A percentile compares a stretch with the other conserved stretches of the same genome.
These are phyloP conservation scores for Montifringilla adamsi DNA, from an alignment of 2,113 vertebrate genomes.

Conservation along the genomic window DNA sequence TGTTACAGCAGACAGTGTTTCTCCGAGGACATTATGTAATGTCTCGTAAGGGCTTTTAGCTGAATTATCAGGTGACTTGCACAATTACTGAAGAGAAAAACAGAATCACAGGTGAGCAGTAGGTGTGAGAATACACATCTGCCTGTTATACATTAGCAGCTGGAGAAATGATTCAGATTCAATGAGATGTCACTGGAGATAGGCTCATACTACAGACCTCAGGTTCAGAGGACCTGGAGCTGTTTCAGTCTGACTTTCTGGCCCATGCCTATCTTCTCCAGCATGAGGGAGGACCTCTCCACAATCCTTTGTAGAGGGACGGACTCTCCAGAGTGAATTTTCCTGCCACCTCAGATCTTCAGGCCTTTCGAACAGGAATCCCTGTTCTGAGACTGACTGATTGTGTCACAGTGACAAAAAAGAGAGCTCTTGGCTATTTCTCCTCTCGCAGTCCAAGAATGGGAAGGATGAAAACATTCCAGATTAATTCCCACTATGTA, in stretches of 20 bases:
- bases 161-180: background rate
- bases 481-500: background rate
- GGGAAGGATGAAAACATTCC: background rate
- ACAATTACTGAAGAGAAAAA: constrained; percentile 43
- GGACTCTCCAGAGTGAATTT: background rate
- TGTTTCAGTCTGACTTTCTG: background rate
- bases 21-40: constrained; percentile 48
- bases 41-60: constrained; percentile 36
- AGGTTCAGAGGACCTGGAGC: background rate
- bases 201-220: background rate
- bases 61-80: constrained; percentile 53
- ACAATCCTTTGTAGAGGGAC: background rate
- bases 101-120: constrained; percentile 47
- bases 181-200: background rate
- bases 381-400: background rate
- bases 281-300: background rate
- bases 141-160: background rate
- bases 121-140: constrained; percentile 28
- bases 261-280: background rate
- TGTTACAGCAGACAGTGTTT: constrained; percentile 44
- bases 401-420: background rate
- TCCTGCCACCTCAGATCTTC: background rate
- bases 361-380: background rate
- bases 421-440: background rate
- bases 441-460: background rate